phyloP scores from a whole-genome alignment of 2,888 invertebrate species.

The Epistrophella euchroma region DNA sequence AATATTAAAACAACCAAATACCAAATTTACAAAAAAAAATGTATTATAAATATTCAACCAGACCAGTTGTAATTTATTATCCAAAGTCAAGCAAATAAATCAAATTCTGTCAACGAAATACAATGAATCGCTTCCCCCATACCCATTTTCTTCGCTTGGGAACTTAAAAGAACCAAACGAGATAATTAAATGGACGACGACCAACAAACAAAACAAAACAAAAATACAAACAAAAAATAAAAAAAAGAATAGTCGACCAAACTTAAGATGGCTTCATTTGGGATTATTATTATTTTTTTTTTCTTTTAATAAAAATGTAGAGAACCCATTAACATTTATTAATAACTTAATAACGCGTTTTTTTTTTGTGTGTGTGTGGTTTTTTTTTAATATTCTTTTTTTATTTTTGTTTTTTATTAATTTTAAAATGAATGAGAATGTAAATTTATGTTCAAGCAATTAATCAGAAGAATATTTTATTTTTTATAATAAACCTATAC shows the following conservation, averaged over 20 bases:
- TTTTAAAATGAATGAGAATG: constrained; percentile 28
- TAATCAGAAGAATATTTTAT: constrained; percentile 52
- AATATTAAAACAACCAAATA: background rate
- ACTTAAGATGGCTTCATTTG: constrained; percentile 72
- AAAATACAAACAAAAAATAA: background rate
- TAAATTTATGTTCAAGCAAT: constrained; percentile 40
- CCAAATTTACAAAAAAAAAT: background rate
- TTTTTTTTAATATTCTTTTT: constrained; percentile 21
- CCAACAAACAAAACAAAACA: constrained; percentile 21
- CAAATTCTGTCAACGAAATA: constrained; percentile 67
- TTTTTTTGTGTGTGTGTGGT: constrained; percentile 22
- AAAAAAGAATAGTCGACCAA: constrained; percentile 48
- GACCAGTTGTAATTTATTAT: constrained; percentile 68
- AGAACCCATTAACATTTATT: constrained; percentile 69
- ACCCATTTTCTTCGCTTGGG: constrained; percentile 33
- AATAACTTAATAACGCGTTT: constrained; percentile 69
- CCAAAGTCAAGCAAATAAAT: constrained; percentile 65
- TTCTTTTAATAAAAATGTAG: constrained; percentile 46
- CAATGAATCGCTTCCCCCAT: constrained; percentile 47
- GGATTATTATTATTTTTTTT: constrained; percentile 49
- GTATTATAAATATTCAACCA: constrained; percentile 39
- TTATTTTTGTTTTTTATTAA: constrained; percentile 25
- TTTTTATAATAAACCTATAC: no score
- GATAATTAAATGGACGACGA: constrained; percentile 66
- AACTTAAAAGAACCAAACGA: constrained; percentile 48